Evolutionary conservation across 2,113 vertebrate genomes (phyloP), one percentile per base, ranked within the genome.

Genomic region (Lepus americanus): DNA sequence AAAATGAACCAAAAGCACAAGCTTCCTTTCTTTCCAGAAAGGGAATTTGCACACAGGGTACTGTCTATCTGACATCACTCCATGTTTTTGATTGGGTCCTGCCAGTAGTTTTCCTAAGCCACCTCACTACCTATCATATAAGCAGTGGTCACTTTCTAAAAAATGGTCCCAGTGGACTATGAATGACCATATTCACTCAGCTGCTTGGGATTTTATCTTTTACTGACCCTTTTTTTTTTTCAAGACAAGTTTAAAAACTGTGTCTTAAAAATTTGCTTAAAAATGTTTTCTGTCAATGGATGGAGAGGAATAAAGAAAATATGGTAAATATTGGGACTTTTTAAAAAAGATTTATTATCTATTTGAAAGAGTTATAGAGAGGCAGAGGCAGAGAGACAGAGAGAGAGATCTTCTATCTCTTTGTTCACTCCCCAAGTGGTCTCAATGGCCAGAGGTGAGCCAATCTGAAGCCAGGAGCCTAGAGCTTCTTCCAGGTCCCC

Each of bases 1-100:
- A 74, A 95, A 95, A 51, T 19, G 59, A 39, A 76, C 59, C 84
- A 90, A 95, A 55, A 74, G 17, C 8, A 19, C 39, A 76, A 27
- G 10, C 59, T 73, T 55, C 19, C 25, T 12, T 63, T 95, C 80
- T 88, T 91, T 78, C 49, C 67, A 78, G 27, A 78, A 89, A 73
- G 55, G 25, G 13, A 82, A 67, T 67, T 88, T 88, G 2, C 66
- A 66, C 81, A 36, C 51, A 12, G 2, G 13, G 17, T 87, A 9
- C 53, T 3, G 10, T 92, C 74, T 27, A 4, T 55, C 59, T 64
- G 23, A 33, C 7, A 9, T 5, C 1, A 4, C 33, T 95, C 39
- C 2, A 3, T 20, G n/a, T 61, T 85, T 89, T 33, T 1, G 49
- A 29, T 27, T 31, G 11, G 27, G 16, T 63, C 31, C 33, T 49